Percentiles rank a stretch among this genome's conserved stretches.
Conservation (phyloP, 2,888 invertebrate genomes). For the Nasonia oneida region DNA sequence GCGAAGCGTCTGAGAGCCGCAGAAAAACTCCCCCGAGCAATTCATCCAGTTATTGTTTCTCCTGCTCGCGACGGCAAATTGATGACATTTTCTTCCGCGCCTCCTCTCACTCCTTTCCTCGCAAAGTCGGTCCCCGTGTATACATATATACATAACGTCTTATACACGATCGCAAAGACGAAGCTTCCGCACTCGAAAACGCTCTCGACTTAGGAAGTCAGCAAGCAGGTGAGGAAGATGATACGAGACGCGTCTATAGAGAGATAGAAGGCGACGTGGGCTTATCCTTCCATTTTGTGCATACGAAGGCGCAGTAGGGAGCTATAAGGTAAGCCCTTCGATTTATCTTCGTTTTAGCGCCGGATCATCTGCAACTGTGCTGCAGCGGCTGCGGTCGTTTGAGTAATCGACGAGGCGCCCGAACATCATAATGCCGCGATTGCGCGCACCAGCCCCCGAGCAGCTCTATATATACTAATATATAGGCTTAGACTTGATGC, state of each 20-base stretch:
- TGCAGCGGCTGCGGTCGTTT: background rate
- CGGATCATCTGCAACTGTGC: constrained; percentile 44
- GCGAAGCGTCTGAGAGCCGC: constrained; percentile 1
- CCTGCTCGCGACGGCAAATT: constrained; percentile 1
- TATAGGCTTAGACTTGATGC: constrained; percentile 13
- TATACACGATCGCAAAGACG: background rate
- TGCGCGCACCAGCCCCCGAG: background rate
- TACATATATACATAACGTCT: background rate
- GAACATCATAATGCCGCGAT: constrained; percentile 38
- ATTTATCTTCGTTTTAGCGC: constrained; percentile 52
- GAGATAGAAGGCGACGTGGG: background rate
- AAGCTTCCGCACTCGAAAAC: background rate
- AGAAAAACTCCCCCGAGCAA: constrained; percentile 7
- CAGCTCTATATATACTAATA: background rate
- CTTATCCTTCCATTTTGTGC: constrained; percentile 39
- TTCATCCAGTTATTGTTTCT: constrained; percentile 25
- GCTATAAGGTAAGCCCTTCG: constrained; percentile 35
- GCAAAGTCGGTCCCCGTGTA: background rate
- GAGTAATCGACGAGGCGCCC: constrained; percentile 30
- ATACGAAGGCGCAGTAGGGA: constrained; percentile 5
- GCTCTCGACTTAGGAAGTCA: background rate
- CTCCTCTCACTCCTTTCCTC: background rate
- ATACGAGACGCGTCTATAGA: background rate
- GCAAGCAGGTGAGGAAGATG: background rate
- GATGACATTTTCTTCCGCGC: background rate